Conservation (phyloP, 1,140 invertebrate genomes). For the Pseudomyrmex gracilis region DNA sequence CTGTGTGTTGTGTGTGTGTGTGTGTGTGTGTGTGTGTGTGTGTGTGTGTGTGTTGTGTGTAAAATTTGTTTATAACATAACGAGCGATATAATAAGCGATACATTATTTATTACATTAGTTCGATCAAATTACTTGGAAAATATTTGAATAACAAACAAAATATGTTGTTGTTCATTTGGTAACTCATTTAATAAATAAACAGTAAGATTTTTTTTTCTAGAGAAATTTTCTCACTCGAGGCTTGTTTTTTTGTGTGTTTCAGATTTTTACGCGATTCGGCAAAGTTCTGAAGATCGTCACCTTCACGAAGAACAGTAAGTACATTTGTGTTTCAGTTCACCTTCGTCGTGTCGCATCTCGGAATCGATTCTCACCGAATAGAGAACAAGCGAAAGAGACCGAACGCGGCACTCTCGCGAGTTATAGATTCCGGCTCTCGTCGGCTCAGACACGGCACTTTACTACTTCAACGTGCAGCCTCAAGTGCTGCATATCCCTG, state of each 20-base stretch:
- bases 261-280: constrained; percentile 99
- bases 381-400: neutral
- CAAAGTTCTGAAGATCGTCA: constrained; percentile 99
- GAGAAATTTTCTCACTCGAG: constrained; percentile 23
- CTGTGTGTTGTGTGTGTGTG: too few species aligned
- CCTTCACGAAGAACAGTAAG: constrained; percentile 99
- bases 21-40: too few species aligned
- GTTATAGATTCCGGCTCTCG: constrained; percentile 51
- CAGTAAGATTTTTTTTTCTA: neutral
- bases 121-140: neutral
- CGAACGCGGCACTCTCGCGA: constrained; percentile 19
- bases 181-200: neutral
- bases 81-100: too few species aligned
- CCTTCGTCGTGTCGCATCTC: neutral
- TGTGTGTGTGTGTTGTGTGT: too few species aligned
- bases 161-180: neutral
- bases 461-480: constrained; percentile 57
- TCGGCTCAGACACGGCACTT: constrained; percentile 64
- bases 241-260: constrained; percentile 83
- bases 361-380: constrained; percentile 13
- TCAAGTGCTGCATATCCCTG: constrained; percentile 40
- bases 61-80: too few species aligned
- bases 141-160: neutral
- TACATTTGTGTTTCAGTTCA: constrained; percentile 76
- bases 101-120: neutral